Conservation (phyloP, 2,113 vertebrate genomes). For the Irena cyanogastra region DNA sequence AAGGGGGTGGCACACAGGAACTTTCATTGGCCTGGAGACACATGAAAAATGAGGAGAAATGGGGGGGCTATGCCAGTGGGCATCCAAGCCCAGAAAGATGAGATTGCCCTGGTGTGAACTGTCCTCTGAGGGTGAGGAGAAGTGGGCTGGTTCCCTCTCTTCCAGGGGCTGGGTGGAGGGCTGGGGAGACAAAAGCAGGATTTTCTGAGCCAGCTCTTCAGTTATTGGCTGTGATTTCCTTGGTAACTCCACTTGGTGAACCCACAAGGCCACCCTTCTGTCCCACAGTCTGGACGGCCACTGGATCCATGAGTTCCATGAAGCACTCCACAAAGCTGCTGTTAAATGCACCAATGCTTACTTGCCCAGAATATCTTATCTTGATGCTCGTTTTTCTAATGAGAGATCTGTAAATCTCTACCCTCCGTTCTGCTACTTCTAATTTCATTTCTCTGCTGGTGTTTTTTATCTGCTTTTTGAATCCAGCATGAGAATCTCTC, state of each 20-base stretch:
- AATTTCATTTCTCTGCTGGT: background rate
- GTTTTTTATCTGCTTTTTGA: background rate
- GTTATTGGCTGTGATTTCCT: background rate
- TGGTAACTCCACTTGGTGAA: background rate
- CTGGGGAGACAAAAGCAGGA: background rate
- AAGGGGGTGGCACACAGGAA: background rate
- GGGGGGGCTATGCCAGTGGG: background rate
- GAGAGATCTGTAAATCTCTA: background rate
- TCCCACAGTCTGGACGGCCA: background rate
- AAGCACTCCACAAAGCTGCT: background rate
- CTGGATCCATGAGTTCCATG: background rate
- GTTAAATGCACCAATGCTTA: rapidly evolving
- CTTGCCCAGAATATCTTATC: background rate
- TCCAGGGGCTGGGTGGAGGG: background rate
- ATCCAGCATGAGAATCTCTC: background rate
- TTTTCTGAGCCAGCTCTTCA: background rate
- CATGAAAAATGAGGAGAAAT: background rate
- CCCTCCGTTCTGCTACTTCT: background rate
- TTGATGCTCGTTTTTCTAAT: background rate
- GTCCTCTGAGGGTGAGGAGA: background rate
- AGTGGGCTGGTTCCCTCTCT: background rate
- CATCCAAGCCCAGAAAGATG: background rate
- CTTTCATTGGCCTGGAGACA: background rate
- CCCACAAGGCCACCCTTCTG: background rate
- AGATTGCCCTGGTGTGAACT: background rate